These are phyloP conservation scores for Tanaodytes sp. DNA, from an alignment of 2,888 invertebrate genomes.

Conservation along the genomic window DNA sequence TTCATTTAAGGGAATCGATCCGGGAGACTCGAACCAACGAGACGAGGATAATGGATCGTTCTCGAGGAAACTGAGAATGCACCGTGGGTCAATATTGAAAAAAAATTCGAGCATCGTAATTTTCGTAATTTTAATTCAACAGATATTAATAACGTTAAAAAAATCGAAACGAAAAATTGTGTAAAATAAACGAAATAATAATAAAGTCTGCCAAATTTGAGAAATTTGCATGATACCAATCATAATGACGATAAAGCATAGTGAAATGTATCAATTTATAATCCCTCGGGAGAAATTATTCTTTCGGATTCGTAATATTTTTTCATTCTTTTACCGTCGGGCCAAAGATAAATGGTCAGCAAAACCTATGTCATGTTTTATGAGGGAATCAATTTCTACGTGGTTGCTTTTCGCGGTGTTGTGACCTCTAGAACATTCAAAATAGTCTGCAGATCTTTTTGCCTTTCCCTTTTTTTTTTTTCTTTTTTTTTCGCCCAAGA, in stretches of 20 bases:
- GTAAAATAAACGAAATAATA: no score
- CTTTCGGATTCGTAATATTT: background rate
- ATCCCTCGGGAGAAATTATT: background rate
- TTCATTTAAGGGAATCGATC: constrained; percentile 37
- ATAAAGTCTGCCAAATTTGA: no score
- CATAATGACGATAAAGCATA: no score
- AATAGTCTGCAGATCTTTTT: constrained; percentile 35
- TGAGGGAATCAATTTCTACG: constrained; percentile 41
- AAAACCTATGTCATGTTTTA: constrained; percentile 42
- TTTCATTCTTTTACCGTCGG: background rate
- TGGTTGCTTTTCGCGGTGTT: constrained; percentile 37
- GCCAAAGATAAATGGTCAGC: constrained; percentile 31
- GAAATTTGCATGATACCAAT: no score
- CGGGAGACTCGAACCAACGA: background rate
- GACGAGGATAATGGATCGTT: constrained; percentile 2
- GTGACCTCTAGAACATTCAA: constrained; percentile 25
- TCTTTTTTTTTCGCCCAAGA: no score
- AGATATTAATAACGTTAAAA: no score
- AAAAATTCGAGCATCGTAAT: no score
- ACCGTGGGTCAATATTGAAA: constrained; percentile 28
- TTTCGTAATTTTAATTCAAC: no score
- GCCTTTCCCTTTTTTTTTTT: no score
- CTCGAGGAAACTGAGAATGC: constrained; percentile 30
- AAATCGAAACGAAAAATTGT: no score
- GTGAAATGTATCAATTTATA: background rate